Conservation (phyloP, 1,140 invertebrate species). For the Meloidogyne floridensis region DNA sequence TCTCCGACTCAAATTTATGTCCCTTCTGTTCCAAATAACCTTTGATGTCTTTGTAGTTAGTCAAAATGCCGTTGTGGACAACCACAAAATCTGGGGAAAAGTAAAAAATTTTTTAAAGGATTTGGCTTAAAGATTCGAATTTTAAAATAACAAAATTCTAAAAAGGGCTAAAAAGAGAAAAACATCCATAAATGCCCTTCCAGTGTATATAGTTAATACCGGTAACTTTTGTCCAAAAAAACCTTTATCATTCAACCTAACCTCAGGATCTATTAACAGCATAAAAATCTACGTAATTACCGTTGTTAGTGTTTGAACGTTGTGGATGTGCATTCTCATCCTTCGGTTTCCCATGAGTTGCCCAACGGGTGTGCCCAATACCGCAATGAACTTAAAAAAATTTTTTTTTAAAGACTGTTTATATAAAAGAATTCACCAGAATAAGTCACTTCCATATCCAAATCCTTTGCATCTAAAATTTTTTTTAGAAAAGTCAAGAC, state of each 20-base stretch:
- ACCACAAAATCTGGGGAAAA: constrained; percentile 79
- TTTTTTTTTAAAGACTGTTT: constrained; percentile 59
- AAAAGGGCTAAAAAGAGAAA: too few relatives aligned
- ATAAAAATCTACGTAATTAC: constrained; percentile 56
- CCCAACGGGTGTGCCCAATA: constrained; percentile 98
- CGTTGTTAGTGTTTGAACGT: constrained; percentile 82
- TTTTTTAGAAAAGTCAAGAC: neutral
- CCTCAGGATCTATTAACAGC: too few relatives aligned
- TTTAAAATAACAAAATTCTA: too few relatives aligned
- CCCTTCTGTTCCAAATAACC: constrained; percentile 75
- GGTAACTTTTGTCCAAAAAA: too few relatives aligned
- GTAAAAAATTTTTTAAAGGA: too few relatives aligned
- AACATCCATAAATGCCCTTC: too few relatives aligned
- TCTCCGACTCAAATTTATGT: constrained; percentile 92
- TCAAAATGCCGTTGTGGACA: constrained; percentile 98
- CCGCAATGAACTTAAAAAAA: constrained; percentile 77
- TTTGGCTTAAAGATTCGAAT: neutral
- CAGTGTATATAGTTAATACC: too few relatives aligned
- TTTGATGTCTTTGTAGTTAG: constrained; percentile 99
- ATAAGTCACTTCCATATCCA: constrained; percentile 74
- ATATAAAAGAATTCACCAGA: neutral
- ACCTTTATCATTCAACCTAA: too few relatives aligned
- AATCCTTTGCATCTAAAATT: constrained; percentile 66
- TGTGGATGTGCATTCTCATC: constrained; percentile 94
- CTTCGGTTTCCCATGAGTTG: constrained; percentile 93